Conservation (phyloP, 2,888 invertebrate species). For the Azorinus chamasolen region DNA sequence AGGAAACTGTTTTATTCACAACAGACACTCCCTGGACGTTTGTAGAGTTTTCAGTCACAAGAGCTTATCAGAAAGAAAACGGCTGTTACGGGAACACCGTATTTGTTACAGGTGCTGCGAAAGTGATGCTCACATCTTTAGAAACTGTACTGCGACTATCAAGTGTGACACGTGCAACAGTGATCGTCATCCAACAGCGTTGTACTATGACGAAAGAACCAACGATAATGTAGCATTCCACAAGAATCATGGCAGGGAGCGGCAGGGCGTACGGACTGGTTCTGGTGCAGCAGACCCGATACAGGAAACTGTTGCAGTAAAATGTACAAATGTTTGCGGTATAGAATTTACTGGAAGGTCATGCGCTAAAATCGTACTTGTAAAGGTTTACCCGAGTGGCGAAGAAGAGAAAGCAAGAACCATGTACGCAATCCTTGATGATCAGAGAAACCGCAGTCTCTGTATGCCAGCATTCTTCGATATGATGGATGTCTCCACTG, state of each 20-base stretch:
- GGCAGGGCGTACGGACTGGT: too few relatives aligned
- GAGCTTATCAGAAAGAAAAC: slow-evolving; percentile 17
- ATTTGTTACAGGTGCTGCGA: slow-evolving; percentile 31
- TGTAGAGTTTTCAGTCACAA: slow-evolving; percentile 28
- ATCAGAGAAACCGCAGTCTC: slow-evolving; percentile 42
- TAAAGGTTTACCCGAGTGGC: slow-evolving; percentile 9
- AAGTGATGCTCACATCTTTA: slow-evolving; percentile 7
- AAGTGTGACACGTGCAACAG: slow-evolving; percentile 14
- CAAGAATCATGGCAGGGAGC: slow-evolving; percentile 6
- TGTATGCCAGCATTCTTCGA: slow-evolving; percentile 20
- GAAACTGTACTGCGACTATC: slow-evolving; percentile 10
- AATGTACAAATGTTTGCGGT: slow-evolving; percentile 36
- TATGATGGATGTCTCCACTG: not conserved
- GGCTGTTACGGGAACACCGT: slow-evolving; percentile 10
- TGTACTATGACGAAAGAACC: slow-evolving; percentile 11
- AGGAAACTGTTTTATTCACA: slow-evolving; percentile 30
- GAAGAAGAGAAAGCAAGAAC: slow-evolving; percentile 21
- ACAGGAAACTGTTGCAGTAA: slow-evolving; percentile 11
- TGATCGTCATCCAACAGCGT: slow-evolving; percentile 18
- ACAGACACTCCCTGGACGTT: slow-evolving; percentile 17
- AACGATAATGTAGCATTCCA: not conserved
- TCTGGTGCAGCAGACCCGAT: too few relatives aligned
- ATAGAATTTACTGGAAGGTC: slow-evolving; percentile 18
- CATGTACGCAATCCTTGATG: slow-evolving; percentile 44
- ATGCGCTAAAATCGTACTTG: slow-evolving; percentile 29